Base-by-base conservation (phyloP, 2,888 invertebrate genomes). In the Dicycla oo region DNA sequence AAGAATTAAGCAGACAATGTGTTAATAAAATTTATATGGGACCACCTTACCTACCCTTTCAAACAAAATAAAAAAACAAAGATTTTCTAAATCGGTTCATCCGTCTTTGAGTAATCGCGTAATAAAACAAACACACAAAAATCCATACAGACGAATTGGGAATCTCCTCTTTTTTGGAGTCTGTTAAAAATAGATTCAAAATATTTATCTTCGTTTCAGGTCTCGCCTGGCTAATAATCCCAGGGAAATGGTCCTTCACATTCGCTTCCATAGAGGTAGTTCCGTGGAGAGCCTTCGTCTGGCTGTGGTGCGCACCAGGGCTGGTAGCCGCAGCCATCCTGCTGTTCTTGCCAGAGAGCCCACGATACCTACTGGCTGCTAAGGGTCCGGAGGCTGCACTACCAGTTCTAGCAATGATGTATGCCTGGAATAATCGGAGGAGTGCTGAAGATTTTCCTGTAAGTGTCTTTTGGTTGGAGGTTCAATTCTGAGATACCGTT, bases 201-300 rank as follows among this genome's bases (percentile, higher is more conserved):
- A 2, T 4, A 20, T 40, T 3, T 20, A 40, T 43, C 47, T 90
- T 34, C 84, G 96, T 91, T 92, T 6, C 88, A 97, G 98, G 97
- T 75, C 89, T 97, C 66, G 97, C 98, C 0, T 97, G 97, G 97
- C 86, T 96, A 0, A 96, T 98, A 34, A 97, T 98, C 45, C 98
- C 98, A 0, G 90, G 96, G 0, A 89, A 93, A 58, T 93, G 97
- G 91, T 94, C 96, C 0, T 89, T 96, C 53, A 82, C 90, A 0
- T 68, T 96, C 0, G 93, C 93, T 13, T 82, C 86, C 8, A 86
- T 97, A 70, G 88, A 90, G 0, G 96, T 97, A 64, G 96, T 97
- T n/a, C 97, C 98, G 0, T 98, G 98, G 98, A 96, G 98, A 5
- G 91, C 97, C 3, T 97, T 98, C 81, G 92, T 98, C 13, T 96